A percentile compares a stretch with the other conserved stretches of the same genome.
Evolutionary conservation across 2,797 vertebrate genomes (phyloP).

Genomic region (Australoheros facetus): DNA sequence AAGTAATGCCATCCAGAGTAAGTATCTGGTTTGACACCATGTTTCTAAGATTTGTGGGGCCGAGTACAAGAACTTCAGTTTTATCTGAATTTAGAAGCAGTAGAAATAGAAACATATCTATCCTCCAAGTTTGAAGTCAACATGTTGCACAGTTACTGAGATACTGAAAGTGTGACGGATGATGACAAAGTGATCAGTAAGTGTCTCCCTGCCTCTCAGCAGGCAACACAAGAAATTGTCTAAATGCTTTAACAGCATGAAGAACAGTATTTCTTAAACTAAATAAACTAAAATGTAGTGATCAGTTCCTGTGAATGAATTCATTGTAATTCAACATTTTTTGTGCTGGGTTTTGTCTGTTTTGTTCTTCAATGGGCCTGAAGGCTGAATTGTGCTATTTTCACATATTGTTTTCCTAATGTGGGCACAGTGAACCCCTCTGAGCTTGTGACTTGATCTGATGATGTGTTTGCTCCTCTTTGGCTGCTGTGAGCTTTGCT

Average conservation of each 20-base stretch:
- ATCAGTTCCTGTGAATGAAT: background rate
- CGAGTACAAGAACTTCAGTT: no score
- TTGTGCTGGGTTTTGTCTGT: background rate
- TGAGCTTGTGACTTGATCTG: background rate
- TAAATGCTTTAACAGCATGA: background rate
- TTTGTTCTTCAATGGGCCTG: background rate
- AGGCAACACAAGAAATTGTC: no score
- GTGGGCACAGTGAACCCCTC: background rate
- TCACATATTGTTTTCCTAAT: conserved; percentile 5
- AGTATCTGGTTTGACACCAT: no score
- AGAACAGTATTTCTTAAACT: background rate
- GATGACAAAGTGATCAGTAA: no score
- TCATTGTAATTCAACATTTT: background rate
- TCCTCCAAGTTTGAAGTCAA: no score
- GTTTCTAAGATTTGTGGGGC: no score
- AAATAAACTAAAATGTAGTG: background rate
- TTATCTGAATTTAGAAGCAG: no score
- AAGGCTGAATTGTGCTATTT: background rate
- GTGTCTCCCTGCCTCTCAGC: no score
- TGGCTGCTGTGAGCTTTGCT: conserved; percentile 9
- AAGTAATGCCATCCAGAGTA: no score
- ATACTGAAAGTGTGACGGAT: no score
- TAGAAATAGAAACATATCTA: no score
- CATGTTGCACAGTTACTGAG: no score
- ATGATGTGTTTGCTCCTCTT: conserved; percentile 13